phyloP scores from a whole-genome alignment of 2,888 invertebrate genomes.

The Galerucella calmariensis region DNA sequence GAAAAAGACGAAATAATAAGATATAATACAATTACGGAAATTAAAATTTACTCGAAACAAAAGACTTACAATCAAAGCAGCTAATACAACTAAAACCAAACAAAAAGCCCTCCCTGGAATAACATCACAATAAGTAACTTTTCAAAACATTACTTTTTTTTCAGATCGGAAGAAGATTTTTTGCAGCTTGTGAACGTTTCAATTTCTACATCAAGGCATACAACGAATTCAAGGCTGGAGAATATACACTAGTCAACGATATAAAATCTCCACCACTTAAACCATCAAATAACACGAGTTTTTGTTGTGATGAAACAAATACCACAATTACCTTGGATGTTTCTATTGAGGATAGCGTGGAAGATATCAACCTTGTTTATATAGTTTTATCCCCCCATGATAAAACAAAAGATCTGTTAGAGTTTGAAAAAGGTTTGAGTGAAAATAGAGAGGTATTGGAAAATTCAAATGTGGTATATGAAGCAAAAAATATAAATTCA shows the following conservation, averaged over 20 bases:
- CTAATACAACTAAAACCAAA: too few species aligned
- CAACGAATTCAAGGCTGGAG: background rate
- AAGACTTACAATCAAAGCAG: too few species aligned
- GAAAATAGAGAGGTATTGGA: background rate
- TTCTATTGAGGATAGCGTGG: background rate
- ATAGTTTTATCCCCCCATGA: background rate
- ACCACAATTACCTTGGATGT: conserved; percentile 7
- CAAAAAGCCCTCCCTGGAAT: too few species aligned
- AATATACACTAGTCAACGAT: too few species aligned
- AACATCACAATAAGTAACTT: background rate
- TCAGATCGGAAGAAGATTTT: background rate
- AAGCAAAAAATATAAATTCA: conserved; percentile 9
- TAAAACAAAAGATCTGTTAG: background rate
- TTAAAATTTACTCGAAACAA: too few species aligned
- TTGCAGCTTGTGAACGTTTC: background rate
- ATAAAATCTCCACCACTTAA: conserved; percentile 2
- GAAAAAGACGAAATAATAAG: too few species aligned
- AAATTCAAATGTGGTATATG: conserved; percentile 8
- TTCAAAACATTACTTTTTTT: background rate
- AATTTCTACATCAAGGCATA: background rate
- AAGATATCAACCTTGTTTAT: background rate
- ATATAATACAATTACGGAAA: too few species aligned
- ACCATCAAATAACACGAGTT: background rate
- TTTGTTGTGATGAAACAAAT: background rate
- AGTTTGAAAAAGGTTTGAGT: background rate